phyloP scores from a whole-genome alignment of 2,113 vertebrate species.

The Caloenas nicobarica region DNA sequence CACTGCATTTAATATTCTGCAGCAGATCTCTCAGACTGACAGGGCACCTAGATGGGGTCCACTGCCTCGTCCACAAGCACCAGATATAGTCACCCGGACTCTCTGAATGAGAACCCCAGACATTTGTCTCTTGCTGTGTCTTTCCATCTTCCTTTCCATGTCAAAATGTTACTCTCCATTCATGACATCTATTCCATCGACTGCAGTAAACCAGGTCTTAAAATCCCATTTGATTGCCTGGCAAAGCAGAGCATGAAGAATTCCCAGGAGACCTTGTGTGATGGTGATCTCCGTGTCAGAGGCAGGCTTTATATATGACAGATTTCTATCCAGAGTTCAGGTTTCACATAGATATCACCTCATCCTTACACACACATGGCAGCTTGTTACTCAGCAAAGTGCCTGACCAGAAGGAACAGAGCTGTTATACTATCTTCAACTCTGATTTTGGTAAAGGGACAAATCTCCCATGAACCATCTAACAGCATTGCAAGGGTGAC shows the following conservation, averaged over 20 bases:
- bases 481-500: not conserved
- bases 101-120: not conserved
- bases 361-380: not conserved
- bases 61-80: not conserved
- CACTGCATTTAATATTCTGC: not conserved
- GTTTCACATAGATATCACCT: not conserved
- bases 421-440: not conserved
- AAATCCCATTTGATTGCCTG: not conserved
- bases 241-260: rapidly evolving
- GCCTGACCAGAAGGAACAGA: not conserved
- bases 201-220: not conserved
- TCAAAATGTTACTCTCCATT: not conserved
- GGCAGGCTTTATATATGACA: not conserved
- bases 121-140: not conserved
- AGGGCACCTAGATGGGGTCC: not conserved
- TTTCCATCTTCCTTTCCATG: not conserved
- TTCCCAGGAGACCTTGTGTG: not conserved
- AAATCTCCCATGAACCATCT: not conserved
- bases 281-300: not conserved
- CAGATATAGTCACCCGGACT: not conserved
- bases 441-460: not conserved
- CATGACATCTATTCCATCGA: not conserved
- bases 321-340: not conserved
- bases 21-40: not conserved
- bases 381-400: not conserved